Conservation (phyloP, 1,140 invertebrate genomes). For the Hyles euphorbiae region DNA sequence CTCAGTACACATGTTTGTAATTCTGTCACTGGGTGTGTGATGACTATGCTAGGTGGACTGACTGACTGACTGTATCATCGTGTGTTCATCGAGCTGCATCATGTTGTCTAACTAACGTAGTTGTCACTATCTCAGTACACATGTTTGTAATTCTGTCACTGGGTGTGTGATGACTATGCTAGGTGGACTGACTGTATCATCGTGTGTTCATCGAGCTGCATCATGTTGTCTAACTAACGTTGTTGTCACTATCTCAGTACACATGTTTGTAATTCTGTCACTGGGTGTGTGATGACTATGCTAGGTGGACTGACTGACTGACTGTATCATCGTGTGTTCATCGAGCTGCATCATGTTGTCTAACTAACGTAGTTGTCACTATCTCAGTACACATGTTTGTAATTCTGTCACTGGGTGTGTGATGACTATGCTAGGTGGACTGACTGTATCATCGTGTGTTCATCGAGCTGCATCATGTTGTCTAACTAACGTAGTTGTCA, state of each 20-base stretch:
- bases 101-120: conserved; percentile 3
- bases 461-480: not conserved
- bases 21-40: conserved; percentile 26
- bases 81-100: not conserved
- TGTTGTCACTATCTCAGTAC: conserved; percentile 25
- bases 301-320: conserved; percentile 2
- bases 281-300: conserved; percentile 21
- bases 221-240: not conserved
- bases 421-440: conserved; percentile 10
- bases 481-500: conserved; percentile 14
- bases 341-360: not conserved
- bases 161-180: conserved; percentile 18
- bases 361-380: conserved; percentile 16
- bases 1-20: conserved; percentile 25
- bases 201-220: not conserved
- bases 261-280: conserved; percentile 25
- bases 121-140: conserved; percentile 26
- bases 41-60: conserved; percentile 7
- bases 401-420: conserved; percentile 25
- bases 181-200: conserved; percentile 2
- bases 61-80: conserved; percentile 4
- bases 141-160: conserved; percentile 26
- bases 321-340: conserved; percentile 1
- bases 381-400: conserved; percentile 24
- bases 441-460: conserved; percentile 2